Base-by-base conservation (phyloP, 2,888 invertebrate species). In the Philopedon plagiatum region DNA sequence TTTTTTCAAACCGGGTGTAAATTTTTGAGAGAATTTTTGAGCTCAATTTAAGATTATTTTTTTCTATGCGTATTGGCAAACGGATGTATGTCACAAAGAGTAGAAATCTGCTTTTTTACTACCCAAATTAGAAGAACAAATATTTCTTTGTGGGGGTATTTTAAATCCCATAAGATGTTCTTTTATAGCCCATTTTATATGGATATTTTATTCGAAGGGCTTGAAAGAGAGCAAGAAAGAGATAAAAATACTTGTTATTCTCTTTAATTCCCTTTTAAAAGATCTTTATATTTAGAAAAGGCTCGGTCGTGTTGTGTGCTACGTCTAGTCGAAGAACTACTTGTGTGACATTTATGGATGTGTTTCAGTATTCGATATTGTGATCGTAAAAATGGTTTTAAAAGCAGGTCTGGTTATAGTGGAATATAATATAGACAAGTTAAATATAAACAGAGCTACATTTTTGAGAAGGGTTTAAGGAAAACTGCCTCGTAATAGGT, bases 61-160 rank as follows among this genome's bases (percentile, higher is more conserved):
- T n/a, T n/a, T n/a, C n/a, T n/a, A n/a, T n/a, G n/a, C n/a, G n/a
- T n/a, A n/a, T 19, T 32, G 15, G 18, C 51, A 54, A 18, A 15
- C 29, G 51, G 7, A 18, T 7, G 39, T 39, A 39, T 32, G 23
- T 54, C 23, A 54, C 26, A 21, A 58, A 58, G 41, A 58, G 37
- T 13, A 29, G 18, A 13, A 29, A 32, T 54, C 51, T 54, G 51
- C 34, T 39, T 58, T 15, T 21, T 58, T 58, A 58, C 41, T 19
- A 19, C 39, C 58, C 39, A 58, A 58, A 13, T 58, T 9, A 5
- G 58, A 5, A 26, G 41, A 58, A 58, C 58, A 58, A 58, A 41
- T 39, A 13, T 15, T 11, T 39, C 58, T 41, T 58, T 58, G 41
- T 58, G 15, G 51, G 51, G 51, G 51, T 29, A 15, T 8, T 54